Conservation (phyloP, 2,888 invertebrate species). For the Philereme transversata region DNA sequence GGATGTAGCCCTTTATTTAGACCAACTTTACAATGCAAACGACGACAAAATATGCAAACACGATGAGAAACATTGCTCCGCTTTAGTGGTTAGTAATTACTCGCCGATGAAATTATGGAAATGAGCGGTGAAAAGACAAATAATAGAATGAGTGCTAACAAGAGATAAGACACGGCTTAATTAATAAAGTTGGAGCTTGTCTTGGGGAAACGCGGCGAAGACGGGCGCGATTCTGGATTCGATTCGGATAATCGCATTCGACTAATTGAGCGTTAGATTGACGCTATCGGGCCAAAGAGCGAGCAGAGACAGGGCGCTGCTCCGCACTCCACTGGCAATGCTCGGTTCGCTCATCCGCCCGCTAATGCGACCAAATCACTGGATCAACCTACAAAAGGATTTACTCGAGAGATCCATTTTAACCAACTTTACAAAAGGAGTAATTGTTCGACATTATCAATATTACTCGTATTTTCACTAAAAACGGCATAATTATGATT, state of each 20-base stretch:
- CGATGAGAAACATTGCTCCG: slow-evolving; percentile 67
- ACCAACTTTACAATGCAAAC: slow-evolving; percentile 67
- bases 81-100: slow-evolving; percentile 80
- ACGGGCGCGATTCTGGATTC: slow-evolving; percentile 73
- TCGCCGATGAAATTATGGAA: slow-evolving; percentile 82
- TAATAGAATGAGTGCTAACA: slow-evolving; percentile 84
- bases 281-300: slow-evolving; percentile 73
- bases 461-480: too few relatives aligned
- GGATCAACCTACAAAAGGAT: slow-evolving; percentile 60
- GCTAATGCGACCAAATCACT: slow-evolving; percentile 66
- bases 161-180: slow-evolving; percentile 84
- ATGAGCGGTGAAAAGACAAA: slow-evolving; percentile 84
- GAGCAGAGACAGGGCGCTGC: slow-evolving; percentile 46
- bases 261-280: slow-evolving; percentile 83
- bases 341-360: slow-evolving; percentile 52
- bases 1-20: slow-evolving; percentile 37
- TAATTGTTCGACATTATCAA: too few relatives aligned
- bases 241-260: slow-evolving; percentile 82
- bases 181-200: slow-evolving; percentile 83
- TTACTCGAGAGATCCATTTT: slow-evolving; percentile 40
- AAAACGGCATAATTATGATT: too few relatives aligned
- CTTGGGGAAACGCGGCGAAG: slow-evolving; percentile 68
- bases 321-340: slow-evolving; percentile 40
- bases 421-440: too few relatives aligned
- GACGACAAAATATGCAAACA: slow-evolving; percentile 78